Percentiles rank a stretch among this genome's conserved stretches.
phyloP scores from a whole-genome alignment of 2,888 invertebrate genomes.

The Baronia brevicornis region DNA sequence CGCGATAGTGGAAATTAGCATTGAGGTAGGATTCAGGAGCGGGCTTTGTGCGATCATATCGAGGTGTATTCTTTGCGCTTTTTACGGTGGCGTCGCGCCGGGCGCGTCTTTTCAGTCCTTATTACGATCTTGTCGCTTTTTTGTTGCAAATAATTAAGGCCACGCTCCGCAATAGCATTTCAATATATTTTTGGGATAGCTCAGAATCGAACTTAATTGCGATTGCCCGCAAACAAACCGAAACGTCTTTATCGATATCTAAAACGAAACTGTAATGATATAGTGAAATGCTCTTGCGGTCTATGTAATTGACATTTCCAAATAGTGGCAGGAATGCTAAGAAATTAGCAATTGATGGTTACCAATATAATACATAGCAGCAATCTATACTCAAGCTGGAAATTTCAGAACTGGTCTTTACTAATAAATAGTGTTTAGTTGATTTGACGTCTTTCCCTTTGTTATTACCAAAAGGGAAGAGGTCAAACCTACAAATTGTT shows the following conservation, averaged over 20 bases:
- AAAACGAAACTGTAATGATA: too few relatives aligned
- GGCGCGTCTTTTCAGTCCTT: slow-evolving; percentile 57
- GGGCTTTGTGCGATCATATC: slow-evolving; percentile 76
- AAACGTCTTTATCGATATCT: slow-evolving; percentile 7
- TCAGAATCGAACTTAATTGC: slow-evolving; percentile 10
- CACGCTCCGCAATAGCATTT: slow-evolving; percentile 38
- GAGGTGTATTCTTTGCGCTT: slow-evolving; percentile 75
- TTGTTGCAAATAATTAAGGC: slow-evolving; percentile 66
- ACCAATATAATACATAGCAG: too few relatives aligned
- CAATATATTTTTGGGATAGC: slow-evolving; percentile 28
- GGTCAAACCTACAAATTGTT: too few relatives aligned
- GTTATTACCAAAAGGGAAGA: too few relatives aligned
- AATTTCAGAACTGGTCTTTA: too few relatives aligned
- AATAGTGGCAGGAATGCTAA: too few relatives aligned
- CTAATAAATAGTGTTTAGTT: too few relatives aligned
- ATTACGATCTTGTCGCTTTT: slow-evolving; percentile 66
- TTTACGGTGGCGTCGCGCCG: slow-evolving; percentile 61
- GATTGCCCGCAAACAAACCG: slow-evolving; percentile 10
- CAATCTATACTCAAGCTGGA: too few relatives aligned
- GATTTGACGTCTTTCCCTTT: too few relatives aligned
- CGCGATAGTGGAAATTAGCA: slow-evolving; percentile 77
- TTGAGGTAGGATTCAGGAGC: slow-evolving; percentile 73
- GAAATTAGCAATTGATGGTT: too few relatives aligned
- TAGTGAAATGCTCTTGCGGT: too few relatives aligned
- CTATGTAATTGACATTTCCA: too few relatives aligned